A percentile compares a stretch with the other conserved stretches of the same genome.
Evolutionary conservation across 2,797 vertebrate species (phyloP).

Genomic region (Ceyx erithaca): DNA sequence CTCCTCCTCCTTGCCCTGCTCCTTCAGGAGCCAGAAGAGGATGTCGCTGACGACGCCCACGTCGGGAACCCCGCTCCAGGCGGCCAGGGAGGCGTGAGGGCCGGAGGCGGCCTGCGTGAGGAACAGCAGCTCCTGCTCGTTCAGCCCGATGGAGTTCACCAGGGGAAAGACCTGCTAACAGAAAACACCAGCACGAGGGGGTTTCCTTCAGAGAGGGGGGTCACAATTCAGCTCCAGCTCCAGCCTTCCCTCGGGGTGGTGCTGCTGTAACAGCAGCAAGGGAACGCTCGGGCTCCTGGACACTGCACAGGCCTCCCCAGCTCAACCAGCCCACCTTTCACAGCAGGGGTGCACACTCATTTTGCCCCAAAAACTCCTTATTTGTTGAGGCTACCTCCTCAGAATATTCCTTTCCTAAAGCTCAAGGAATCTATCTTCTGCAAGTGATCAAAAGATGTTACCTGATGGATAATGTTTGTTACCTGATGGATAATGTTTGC

Average conservation of each 20-base stretch:
- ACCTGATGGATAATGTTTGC: conserved; percentile 87
- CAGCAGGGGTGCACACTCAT: neutral
- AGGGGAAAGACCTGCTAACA: conserved; percentile 97
- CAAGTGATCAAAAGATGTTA: conserved; percentile 62
- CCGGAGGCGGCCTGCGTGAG: conserved; percentile 89
- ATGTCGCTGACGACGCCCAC: conserved; percentile 93
- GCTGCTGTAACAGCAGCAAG: too few species aligned
- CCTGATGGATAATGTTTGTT: conserved; percentile 90
- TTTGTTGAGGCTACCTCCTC: too few species aligned
- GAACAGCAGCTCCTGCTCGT: conserved; percentile 98
- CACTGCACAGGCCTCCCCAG: neutral
- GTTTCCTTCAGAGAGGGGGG: neutral
- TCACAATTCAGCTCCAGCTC: neutral
- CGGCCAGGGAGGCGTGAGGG: conserved; percentile 84
- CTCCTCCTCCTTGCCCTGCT: conserved; percentile 72
- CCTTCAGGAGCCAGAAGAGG: conserved; percentile 92
- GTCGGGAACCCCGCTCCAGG: conserved; percentile 90
- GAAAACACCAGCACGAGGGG: conserved; percentile 57
- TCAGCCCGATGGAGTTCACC: conserved; percentile 94
- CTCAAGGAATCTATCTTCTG: neutral
- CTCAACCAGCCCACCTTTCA: neutral
- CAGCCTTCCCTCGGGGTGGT: too few species aligned
- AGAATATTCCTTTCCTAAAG: neutral
- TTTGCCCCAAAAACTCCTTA: neutral
- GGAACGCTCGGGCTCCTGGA: too few species aligned